Evolutionary conservation across 2,113 vertebrate species (phyloP).

Genomic region (Eurystomus gularis): DNA sequence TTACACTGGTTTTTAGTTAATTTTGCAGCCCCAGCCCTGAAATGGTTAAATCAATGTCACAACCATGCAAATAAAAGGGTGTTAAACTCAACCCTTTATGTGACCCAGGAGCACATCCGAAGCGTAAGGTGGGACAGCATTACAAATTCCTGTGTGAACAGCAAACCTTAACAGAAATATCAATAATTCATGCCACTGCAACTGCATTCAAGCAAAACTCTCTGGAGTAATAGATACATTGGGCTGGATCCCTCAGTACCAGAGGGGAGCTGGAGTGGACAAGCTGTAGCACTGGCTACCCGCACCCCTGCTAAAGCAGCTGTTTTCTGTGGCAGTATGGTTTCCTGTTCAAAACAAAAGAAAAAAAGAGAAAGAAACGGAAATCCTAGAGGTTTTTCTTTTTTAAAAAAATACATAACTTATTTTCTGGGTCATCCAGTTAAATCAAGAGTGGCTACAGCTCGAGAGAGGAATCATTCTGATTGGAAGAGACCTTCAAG

Average conservation of each 20-base stretch:
- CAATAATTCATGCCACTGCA: conserved; percentile 55
- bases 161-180: conserved; percentile 32
- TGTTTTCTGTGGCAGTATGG: not conserved
- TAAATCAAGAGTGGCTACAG: not conserved
- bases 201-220: conserved; percentile 28
- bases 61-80: not conserved
- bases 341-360: conserved; percentile 25
- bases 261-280: not conserved
- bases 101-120: not conserved
- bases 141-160: not conserved
- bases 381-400: not conserved
- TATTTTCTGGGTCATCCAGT: not conserved
- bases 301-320: not conserved
- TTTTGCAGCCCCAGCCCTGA: not conserved
- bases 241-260: not conserved
- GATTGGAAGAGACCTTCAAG: not conserved
- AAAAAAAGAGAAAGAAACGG: not conserved
- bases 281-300: not conserved
- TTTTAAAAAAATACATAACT: not conserved
- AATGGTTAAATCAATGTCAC: not conserved
- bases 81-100: not conserved
- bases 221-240: not conserved
- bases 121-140: not conserved
- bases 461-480: not conserved
- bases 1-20: not conserved